These are phyloP conservation scores for Itoplectis maculator DNA, from an alignment of 2,888 invertebrate genomes.

Conservation along the genomic window DNA sequence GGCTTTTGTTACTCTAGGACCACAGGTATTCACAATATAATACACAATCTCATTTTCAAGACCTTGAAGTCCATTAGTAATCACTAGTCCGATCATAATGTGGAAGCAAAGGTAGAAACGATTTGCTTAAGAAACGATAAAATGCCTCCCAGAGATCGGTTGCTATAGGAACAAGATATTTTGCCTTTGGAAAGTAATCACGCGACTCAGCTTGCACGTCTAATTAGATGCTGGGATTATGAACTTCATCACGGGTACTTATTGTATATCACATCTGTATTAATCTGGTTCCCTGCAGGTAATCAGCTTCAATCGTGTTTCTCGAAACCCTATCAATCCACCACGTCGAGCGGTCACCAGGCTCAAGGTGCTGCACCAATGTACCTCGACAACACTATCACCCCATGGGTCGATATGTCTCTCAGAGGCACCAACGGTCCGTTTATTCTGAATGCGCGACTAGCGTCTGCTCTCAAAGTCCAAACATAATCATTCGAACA, in stretches of 20 bases:
- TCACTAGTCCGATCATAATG: not conserved
- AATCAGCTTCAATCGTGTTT: not conserved
- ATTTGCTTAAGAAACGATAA: not conserved
- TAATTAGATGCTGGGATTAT: not conserved
- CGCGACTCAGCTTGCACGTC: not conserved
- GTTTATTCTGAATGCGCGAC: constrained; percentile 17
- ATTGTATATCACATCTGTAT: not conserved
- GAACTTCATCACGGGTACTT: constrained; percentile 8
- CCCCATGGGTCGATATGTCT: constrained; percentile 1
- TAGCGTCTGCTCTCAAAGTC: constrained; percentile 11
- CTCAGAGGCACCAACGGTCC: not conserved
- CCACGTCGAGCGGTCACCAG: not conserved
- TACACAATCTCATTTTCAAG: too few relatives aligned
- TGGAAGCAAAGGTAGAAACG: too few relatives aligned
- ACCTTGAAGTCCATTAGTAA: not conserved
- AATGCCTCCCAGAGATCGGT: not conserved
- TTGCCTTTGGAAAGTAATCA: not conserved
- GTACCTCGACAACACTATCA: not conserved
- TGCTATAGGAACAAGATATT: not conserved
- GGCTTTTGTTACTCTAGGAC: not conserved
- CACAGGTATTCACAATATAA: not conserved
- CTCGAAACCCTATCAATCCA: not conserved
- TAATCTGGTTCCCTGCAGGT: not conserved
- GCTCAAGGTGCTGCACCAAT: not conserved
- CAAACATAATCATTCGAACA: constrained; percentile 39